phyloP scores from a whole-genome alignment of 2,797 vertebrate species.

The Limosa lapponica region DNA sequence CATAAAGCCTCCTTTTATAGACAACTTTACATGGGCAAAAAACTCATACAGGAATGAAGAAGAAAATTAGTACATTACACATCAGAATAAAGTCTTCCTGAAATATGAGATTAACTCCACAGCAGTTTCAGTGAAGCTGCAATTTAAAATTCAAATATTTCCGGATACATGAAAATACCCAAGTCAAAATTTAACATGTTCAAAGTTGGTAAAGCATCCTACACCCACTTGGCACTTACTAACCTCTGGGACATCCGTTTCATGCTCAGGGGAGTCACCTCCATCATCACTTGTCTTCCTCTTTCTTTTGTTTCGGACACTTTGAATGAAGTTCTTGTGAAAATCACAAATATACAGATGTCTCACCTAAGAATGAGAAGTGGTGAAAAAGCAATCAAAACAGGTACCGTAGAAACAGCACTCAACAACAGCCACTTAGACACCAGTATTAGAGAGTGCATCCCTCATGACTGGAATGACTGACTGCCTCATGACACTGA shows the following conservation, averaged over 20 bases:
- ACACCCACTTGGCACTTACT: background rate
- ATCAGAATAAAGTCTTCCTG: background rate
- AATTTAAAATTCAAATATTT: background rate
- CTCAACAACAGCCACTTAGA: background rate
- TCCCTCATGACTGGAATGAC: background rate
- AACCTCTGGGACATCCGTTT: conserved; percentile 95
- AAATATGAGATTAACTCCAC: background rate
- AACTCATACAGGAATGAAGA: background rate
- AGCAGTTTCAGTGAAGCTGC: background rate
- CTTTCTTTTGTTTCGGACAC: conserved; percentile 98
- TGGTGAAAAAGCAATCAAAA: conserved; percentile 25
- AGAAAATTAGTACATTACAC: background rate
- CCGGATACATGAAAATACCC: background rate
- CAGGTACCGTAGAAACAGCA: background rate
- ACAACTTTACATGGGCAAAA: background rate
- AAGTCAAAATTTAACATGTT: background rate
- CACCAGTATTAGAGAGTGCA: background rate
- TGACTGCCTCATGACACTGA: background rate
- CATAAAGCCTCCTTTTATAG: background rate
- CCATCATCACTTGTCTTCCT: conserved; percentile 98
- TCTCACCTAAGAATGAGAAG: conserved; percentile 83
- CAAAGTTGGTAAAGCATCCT: background rate
- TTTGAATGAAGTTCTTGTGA: conserved; percentile 99
- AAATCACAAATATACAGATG: conserved; percentile 99
- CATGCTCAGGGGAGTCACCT: conserved; percentile 97